These are phyloP conservation scores for Andricus quercusramuli DNA, from an alignment of 2,888 invertebrate genomes.

Conservation along the genomic window DNA sequence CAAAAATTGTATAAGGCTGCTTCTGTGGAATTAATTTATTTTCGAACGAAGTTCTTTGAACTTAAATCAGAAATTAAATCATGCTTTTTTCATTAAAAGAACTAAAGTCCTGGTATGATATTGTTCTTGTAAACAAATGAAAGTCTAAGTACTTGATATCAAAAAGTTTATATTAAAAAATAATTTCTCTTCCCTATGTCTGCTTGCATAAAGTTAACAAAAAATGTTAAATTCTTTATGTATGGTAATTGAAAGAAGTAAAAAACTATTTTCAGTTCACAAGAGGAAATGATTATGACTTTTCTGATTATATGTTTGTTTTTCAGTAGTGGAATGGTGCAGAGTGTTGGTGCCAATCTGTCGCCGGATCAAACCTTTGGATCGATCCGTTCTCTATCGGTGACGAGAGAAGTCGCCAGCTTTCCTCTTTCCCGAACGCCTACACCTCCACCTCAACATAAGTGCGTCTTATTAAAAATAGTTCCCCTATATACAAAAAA, in stretches of 20 bases:
- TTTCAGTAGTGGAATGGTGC: conserved; percentile 84
- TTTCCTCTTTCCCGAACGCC: conserved; percentile 88
- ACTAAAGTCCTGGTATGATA: too few species aligned
- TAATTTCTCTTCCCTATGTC: too few species aligned
- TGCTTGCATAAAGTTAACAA: too few species aligned
- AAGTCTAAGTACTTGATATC: too few species aligned
- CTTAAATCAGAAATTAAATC: too few species aligned
- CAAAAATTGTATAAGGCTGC: too few species aligned
- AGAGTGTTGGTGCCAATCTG: conserved; percentile 84
- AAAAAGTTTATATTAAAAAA: too few species aligned
- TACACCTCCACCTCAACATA: conserved; percentile 83
- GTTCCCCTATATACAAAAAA: conserved; percentile 18
- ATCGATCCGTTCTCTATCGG: conserved; percentile 86
- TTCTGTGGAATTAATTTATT: too few species aligned
- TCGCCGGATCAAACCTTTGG: conserved; percentile 88
- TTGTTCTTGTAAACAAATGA: too few species aligned
- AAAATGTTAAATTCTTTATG: not conserved
- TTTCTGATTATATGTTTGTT: conserved; percentile 55
- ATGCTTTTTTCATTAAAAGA: too few species aligned
- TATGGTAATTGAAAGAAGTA: not conserved
- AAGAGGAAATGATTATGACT: not conserved
- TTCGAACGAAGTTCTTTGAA: too few species aligned
- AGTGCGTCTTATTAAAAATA: conserved; percentile 60
- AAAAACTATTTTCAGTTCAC: not conserved
- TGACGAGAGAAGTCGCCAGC: conserved; percentile 87